phyloP scores from a whole-genome alignment of 2,113 vertebrate species.

The Tringa solitaria region DNA sequence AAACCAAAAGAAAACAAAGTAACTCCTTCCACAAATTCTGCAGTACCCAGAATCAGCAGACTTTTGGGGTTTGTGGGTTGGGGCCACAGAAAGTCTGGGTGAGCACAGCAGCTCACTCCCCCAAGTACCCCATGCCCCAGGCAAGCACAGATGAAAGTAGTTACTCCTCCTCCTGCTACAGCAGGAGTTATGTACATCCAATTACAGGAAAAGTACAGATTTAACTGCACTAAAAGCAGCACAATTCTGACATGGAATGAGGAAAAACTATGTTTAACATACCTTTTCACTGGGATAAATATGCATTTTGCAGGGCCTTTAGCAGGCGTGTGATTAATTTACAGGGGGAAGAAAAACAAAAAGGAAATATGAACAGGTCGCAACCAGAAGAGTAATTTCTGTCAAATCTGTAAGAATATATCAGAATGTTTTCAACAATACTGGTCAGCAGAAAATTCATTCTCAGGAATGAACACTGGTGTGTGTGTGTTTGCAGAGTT shows the following conservation, averaged over 20 bases:
- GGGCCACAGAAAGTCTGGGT: not conserved
- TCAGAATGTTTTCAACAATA: not conserved
- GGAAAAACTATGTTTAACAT: not conserved
- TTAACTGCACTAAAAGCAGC: not conserved
- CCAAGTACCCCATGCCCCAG: not conserved
- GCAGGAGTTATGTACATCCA: not conserved
- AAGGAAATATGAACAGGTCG: not conserved
- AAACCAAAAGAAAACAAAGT: not conserved
- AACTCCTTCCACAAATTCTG: not conserved
- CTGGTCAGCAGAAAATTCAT: not conserved
- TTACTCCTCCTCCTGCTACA: not conserved
- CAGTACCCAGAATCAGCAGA: not conserved
- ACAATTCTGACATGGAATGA: not conserved
- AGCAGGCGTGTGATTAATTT: not conserved
- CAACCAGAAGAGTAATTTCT: not conserved
- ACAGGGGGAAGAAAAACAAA: not conserved
- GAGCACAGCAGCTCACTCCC: accelerated
- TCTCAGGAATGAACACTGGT: not conserved
- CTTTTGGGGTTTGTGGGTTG: not conserved
- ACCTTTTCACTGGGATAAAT: not conserved
- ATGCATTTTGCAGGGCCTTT: not conserved
- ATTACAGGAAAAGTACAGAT: not conserved
- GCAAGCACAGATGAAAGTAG: not conserved
- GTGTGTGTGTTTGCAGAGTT: not conserved
- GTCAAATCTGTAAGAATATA: not conserved